Evolutionary conservation across 2,113 vertebrate genomes (phyloP).

Genomic region (Paramisgurnus dabryanus): DNA sequence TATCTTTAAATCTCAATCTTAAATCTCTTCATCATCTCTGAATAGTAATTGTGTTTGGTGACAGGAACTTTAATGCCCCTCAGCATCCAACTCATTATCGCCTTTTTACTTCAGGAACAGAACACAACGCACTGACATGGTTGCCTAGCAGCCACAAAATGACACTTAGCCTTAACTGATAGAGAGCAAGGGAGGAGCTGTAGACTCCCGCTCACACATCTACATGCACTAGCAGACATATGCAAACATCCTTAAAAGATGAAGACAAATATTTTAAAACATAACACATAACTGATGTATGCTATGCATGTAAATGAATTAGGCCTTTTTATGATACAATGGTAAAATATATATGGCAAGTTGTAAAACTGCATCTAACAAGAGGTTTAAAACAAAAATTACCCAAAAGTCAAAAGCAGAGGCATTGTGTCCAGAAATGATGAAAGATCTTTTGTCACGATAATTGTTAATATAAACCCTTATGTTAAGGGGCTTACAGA

Average conservation of each 20-base stretch:
- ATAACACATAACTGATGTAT: not conserved
- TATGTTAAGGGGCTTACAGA: not conserved
- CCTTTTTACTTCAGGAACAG: conserved; percentile 58
- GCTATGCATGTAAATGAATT: not conserved
- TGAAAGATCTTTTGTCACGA: not conserved
- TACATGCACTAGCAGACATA: conserved; percentile 31
- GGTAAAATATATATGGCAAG: not conserved
- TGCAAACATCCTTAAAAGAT: conserved; percentile 16
- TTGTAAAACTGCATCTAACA: no score
- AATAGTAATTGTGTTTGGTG: conserved; percentile 55
- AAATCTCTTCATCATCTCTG: conserved; percentile 46
- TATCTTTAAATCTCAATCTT: conserved; percentile 7
- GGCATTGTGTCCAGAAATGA: not conserved
- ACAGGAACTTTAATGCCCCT: conserved; percentile 54
- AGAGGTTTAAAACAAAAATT: no score
- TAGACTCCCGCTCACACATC: conserved; percentile 3
- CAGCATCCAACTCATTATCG: conserved; percentile 64
- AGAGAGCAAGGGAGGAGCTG: conserved; percentile 16
- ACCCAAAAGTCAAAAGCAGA: not conserved
- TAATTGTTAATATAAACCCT: no score
- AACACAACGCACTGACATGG: conserved; percentile 54
- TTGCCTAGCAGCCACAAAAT: conserved; percentile 71
- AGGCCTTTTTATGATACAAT: not conserved
- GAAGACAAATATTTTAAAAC: not conserved
- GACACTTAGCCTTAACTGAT: conserved; percentile 62